A percentile compares a stretch with the other conserved stretches of the same genome.
phyloP scores from a whole-genome alignment of 1,140 invertebrate genomes.

The Drosophila pruinosa region DNA sequence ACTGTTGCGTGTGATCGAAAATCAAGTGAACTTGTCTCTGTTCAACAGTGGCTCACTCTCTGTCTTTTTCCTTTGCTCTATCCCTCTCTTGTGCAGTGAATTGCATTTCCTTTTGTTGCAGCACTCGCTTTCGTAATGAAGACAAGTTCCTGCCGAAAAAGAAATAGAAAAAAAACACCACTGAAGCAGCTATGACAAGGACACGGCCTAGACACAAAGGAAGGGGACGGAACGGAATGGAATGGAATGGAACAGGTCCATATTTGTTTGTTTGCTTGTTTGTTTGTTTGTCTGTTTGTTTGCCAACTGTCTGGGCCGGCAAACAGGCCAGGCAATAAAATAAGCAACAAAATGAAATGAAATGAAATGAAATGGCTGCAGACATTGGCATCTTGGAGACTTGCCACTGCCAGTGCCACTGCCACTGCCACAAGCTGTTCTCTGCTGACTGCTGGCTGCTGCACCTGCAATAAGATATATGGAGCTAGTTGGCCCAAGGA shows the following conservation, averaged over 20 bases:
- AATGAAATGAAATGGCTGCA: conserved; percentile 70
- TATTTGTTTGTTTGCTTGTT: conserved; percentile 59
- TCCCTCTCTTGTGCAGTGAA: conserved; percentile 48
- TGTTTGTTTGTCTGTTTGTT: conserved; percentile 61
- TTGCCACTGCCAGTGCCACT: neutral
- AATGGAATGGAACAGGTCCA: neutral
- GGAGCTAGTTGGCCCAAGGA: conserved; percentile 37
- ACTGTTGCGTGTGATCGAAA: neutral
- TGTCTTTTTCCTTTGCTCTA: neutral
- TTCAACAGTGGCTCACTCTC: neutral
- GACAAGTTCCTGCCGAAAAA: conserved; percentile 29
- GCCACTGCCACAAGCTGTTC: neutral
- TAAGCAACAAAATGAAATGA: conserved; percentile 49
- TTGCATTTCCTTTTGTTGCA: conserved; percentile 37
- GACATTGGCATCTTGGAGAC: conserved; percentile 43
- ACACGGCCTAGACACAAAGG: conserved; percentile 42
- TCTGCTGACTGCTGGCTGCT: conserved; percentile 19
- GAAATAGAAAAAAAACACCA: neutral
- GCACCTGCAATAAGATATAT: conserved; percentile 37
- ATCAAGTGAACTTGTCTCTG: neutral
- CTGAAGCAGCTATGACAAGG: conserved; percentile 16
- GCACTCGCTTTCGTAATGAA: conserved; percentile 57
- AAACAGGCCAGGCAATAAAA: conserved; percentile 66
- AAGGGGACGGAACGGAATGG: neutral
- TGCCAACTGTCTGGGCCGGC: conserved; percentile 66